Base-by-base conservation (phyloP, 2,888 invertebrate species). In the Caenorhabditis japonica region DNA sequence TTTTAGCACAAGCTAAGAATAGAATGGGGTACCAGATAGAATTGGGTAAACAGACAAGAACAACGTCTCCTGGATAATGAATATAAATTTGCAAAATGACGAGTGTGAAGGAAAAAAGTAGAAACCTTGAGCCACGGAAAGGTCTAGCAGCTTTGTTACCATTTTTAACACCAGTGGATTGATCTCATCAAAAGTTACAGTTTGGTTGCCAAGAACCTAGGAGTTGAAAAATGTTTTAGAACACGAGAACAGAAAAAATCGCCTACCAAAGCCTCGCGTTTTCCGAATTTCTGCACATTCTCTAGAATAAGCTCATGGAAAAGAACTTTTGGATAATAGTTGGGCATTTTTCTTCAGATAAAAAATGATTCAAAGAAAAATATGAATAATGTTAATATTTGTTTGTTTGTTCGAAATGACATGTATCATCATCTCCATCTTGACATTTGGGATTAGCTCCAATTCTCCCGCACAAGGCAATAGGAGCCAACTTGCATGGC, bases 31-130 rank as follows among this genome's bases (percentile, higher is more conserved):
- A 82, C 71, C 83, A 80, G 23, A 79, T 72, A 10, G 61, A 61
- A 52, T 84, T 84, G 19, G 76, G 73, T 10, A 83, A 58, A 19
- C 76, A 75, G 10, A 81, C 76, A 17, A 84, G 46, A 4, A 84
- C 53, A 8, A 66, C 58, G 36, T 79, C 77, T 25, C 77, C 83
- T 76, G 21, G 10, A 62, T 53, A n/a, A 21, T 34, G 4, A 8
- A 13, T n/a, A n/a, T 7, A 7, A 7, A 17, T 15, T 56, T 17
- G 17, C 33, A 17, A 13, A 12, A 17, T 17, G 19, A 41, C 3
- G 7, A 3, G 2, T 15, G 4, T 7, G 8, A 10, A 25, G 4
- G 10, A 27, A 30, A 13, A 49, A 21, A 19, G 13, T 15, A 3
- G 2, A 30, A 21, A 68, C 68, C 68, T 52, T 51, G 36, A 8